These are phyloP conservation scores for Tiliacea aurago DNA, from an alignment of 2,888 invertebrate species.

Conservation along the genomic window DNA sequence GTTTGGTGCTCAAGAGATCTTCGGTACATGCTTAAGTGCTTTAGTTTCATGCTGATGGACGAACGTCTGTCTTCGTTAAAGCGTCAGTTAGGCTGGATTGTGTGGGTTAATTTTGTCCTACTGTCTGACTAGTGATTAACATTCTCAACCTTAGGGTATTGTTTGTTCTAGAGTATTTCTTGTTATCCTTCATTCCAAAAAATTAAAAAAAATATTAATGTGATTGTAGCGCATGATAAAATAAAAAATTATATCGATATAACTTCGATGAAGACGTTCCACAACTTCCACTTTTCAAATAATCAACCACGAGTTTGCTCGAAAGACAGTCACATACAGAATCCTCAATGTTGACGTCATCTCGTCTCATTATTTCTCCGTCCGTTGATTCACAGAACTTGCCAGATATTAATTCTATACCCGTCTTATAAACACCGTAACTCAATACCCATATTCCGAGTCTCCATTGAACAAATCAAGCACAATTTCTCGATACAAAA, in stretches of 20 bases:
- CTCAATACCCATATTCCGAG: constrained; percentile 37
- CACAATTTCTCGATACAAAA: constrained; percentile 41
- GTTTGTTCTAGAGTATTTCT: not conserved
- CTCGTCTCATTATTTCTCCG: not conserved
- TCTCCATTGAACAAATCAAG: constrained; percentile 49
- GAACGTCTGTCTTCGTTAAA: constrained; percentile 27
- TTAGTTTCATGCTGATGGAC: constrained; percentile 30
- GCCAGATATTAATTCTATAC: constrained; percentile 1
- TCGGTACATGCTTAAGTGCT: constrained; percentile 32
- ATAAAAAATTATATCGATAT: not conserved
- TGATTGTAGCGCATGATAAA: not conserved
- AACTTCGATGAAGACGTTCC: not conserved
- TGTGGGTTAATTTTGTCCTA: constrained; percentile 7
- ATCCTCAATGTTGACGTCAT: not conserved
- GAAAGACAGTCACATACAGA: not conserved
- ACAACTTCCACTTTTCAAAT: not conserved
- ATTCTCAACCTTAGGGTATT: not conserved
- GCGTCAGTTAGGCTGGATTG: constrained; percentile 5
- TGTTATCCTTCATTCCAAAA: not conserved
- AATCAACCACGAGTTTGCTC: not conserved
- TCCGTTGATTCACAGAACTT: not conserved
- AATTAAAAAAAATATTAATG: not conserved
- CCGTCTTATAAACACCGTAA: constrained; percentile 21
- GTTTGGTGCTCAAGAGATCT: constrained; percentile 13
- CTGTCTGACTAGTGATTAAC: not conserved